Evolutionary conservation across 2,113 vertebrate species (phyloP), one percentile per base, ranked within the genome.

Genomic region (Melanotaenia duboulayi): DNA sequence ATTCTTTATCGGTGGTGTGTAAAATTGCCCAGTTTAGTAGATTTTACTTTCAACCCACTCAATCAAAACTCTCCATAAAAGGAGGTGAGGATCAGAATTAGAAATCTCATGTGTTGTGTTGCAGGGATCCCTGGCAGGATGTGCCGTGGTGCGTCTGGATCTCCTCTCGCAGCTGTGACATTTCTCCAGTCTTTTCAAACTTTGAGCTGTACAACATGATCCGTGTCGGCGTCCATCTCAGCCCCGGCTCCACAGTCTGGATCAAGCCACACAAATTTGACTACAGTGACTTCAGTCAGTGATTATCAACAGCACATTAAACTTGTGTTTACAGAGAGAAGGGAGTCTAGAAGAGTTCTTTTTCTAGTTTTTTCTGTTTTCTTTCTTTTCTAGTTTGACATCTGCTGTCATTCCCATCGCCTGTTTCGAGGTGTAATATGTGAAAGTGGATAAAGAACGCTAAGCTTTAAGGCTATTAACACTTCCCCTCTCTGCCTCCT

Each of bases 251-350:
- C 61, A 69, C 65, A 0, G 57, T 58, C 11, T 89, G 87, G 92
- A 76, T 56, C 1, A 9, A 61, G 39, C 28, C 70, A 0, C 58
- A 10, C 61, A 84, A 75, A 74, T 89, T 91, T 2, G 76, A 87
- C 71, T 76, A 81, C 75, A 88, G 88, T 14, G 86, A 91, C 73
- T 86, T 89, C 58, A 73, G 72, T 93, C 8, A 84, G 91, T 89
- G 25, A 35, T n/a, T n/a, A n/a, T n/a, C n/a, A n/a, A n/a, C n/a
- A 50, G 16, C n/a, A 2, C 0, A 39, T 4, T 5, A 2, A 17
- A 39, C 23, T 22, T 54, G 57, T 23, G 17, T 28, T 0, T 24
- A 20, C n/a, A 56, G 12, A n/a, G 19, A 9, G 28, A 28, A 28
- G 6, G 28, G 28, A 28, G 28, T 28, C 28, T 28, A 28, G n/a